Base-by-base conservation (phyloP, 2,888 invertebrate genomes). In the Chouioia cunea region DNA sequence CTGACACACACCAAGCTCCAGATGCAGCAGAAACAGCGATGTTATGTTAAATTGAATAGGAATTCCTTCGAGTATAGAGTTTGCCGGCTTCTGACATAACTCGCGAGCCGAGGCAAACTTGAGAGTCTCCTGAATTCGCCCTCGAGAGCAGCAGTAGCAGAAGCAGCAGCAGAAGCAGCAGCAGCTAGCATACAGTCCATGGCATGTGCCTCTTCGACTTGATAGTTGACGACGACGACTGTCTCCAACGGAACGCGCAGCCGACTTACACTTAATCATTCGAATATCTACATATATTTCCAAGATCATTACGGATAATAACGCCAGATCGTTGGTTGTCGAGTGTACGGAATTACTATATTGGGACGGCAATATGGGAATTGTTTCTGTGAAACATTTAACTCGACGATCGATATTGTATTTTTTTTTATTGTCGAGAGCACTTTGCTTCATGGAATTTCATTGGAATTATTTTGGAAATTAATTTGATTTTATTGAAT, bases 21-120 rank as follows among this genome's bases (percentile, higher is more conserved):
- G 36, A 36, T 36, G 36, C 36, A 36, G 36, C 27, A 27, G 27
- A 57, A 54, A 65, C 50, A 63, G 58, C 36, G 76, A 76, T 69
- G 72, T 72, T 77, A 74, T 70, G 74, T 75, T 75, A 77, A 78
- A 78, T 77, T 75, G 75, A 78, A 79, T 76, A 73, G 76, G 74
- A 77, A 79, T 76, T 78, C 71, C 77, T 70, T 56, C 54, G 73
- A 70, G 74, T 74, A 73, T 72, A 70, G 74, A 76, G 76, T 77
- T 77, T 76, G 73, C 74, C 27, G 54, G 74, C 52, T 74, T 71
- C 69, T 74, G 76, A 73, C 75, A 77, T 78, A 77, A 79, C 76
- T 79, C 75, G 73, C 71, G 72, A 36, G 36, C 36, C 73, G 73
- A 69, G 73, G 62, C 62, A 70, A 72, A 65, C 70, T 74, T 67